A percentile compares a stretch with the other conserved stretches of the same genome.
phyloP scores from a whole-genome alignment of 2,113 vertebrate genomes.

The Tupaia chinensis region DNA sequence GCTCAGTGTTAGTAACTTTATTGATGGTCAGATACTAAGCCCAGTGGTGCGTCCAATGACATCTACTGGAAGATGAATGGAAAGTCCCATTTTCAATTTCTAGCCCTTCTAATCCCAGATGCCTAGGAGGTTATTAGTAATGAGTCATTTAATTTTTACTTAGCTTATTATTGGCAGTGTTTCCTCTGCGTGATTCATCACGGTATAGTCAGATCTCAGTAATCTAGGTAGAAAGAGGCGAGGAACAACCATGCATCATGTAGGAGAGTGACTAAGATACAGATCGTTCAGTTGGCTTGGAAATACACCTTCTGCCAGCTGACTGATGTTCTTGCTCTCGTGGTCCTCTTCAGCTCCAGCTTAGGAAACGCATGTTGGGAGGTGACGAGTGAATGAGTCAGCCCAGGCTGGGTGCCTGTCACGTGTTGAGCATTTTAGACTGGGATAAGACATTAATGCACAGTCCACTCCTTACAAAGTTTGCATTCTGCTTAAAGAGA shows the following conservation, averaged over 20 bases:
- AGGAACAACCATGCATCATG: background rate
- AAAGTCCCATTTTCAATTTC: background rate
- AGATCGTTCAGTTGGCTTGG: background rate
- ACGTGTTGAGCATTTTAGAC: background rate
- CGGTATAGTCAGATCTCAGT: background rate
- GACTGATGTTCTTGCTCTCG: background rate
- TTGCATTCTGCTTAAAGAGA: background rate
- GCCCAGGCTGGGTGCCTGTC: background rate
- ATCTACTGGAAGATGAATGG: background rate
- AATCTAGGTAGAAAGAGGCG: background rate
- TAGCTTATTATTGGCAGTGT: background rate
- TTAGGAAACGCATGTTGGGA: background rate
- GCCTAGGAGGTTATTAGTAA: background rate
- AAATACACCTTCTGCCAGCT: background rate
- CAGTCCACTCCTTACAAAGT: background rate
- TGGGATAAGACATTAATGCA: background rate
- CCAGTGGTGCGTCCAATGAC: background rate
- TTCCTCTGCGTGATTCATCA: background rate
- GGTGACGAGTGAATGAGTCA: constrained; percentile 23
- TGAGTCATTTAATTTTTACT: background rate
- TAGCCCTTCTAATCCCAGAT: background rate
- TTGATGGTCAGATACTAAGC: background rate
- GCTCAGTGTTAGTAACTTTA: background rate
- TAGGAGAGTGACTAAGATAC: background rate
- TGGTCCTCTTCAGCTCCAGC: background rate